phyloP scores from a whole-genome alignment of 30 jellyfish, hydroid and myxozoan species.

The Haliclystus octoradiatus region DNA sequence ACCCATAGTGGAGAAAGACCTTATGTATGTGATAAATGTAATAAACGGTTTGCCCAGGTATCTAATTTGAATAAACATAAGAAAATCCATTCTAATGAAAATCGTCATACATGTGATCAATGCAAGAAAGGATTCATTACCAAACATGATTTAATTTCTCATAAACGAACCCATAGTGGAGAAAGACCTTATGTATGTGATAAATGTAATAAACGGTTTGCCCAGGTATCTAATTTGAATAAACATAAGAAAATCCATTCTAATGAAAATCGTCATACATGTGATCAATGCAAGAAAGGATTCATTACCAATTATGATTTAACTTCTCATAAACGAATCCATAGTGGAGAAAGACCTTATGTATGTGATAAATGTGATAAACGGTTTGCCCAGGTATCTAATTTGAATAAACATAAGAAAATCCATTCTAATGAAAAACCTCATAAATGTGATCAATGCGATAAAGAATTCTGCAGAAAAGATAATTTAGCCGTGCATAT shows the following conservation, averaged over 20 bases:
- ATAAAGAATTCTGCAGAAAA: too few relatives aligned
- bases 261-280: neutral
- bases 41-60: neutral
- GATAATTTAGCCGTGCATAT: neutral
- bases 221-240: neutral
- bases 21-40: neutral
- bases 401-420: slow-evolving; percentile 3
- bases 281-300: too few relatives aligned
- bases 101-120: neutral
- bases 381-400: neutral
- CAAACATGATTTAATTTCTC: neutral
- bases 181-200: neutral
- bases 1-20: slow-evolving; percentile 7
- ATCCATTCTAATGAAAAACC: too few relatives aligned
- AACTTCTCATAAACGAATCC: too few relatives aligned
- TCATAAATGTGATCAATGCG: neutral
- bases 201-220: neutral
- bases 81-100: neutral
- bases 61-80: neutral
- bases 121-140: slow-evolving; percentile 1
- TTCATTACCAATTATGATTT: too few relatives aligned
- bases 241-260: neutral
- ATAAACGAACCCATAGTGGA: neutral
- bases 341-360: too few relatives aligned
- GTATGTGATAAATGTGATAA: slow-evolving; percentile 3